Evolutionary conservation across 2,888 invertebrate species (phyloP), one percentile per base, ranked within the genome.

Genomic region (Esperia sulphurella): DNA sequence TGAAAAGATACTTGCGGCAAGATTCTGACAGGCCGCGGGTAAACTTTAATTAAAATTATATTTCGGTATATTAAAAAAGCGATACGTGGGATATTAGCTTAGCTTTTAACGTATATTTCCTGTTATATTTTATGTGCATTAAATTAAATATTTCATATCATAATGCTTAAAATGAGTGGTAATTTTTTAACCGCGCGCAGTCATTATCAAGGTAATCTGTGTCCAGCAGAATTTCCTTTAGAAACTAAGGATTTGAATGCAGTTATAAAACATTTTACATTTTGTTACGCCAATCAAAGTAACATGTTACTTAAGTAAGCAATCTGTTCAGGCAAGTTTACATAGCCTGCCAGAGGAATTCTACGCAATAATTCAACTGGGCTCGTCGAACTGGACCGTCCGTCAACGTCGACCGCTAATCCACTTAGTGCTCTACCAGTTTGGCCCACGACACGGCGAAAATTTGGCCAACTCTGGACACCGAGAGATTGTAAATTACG

Each of bases 321-420:
- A 41, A 41, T 29, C 29, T 29, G 29, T 29, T 12, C n/a, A 42
- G 5, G 9, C 33, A 33, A 33, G 43, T 43, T 13, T 14, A 33
- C 33, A 43, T 10, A 33, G 43, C 33, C 8, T n/a, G 10, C 31
- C 6, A 41, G 35, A 35, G 46, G 35, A 41, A 41, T 28, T 33
- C 33, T n/a, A 30, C 31, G 41, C 41, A 44, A 31, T 38, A 41
- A 33, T 48, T 40, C 43, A 38, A 31, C 28, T 13, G n/a, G 37
- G 8, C 7, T n/a, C 14, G 21, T 14, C 12, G 48, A 54, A 47
- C 61, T 57, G 42, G 63, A 43, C 52, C 66, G 65, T 71, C 56
- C 66, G 61, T 75, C 72, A 76, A 64, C 65, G 77, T 75, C 68
- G 58, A 29, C 44, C 50, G 51, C 50, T 76, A 78, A 78, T 76